Evolutionary conservation across 2,797 vertebrate species (phyloP), one percentile per base, ranked within the genome.

Genomic region (Dipus sagitta): DNA sequence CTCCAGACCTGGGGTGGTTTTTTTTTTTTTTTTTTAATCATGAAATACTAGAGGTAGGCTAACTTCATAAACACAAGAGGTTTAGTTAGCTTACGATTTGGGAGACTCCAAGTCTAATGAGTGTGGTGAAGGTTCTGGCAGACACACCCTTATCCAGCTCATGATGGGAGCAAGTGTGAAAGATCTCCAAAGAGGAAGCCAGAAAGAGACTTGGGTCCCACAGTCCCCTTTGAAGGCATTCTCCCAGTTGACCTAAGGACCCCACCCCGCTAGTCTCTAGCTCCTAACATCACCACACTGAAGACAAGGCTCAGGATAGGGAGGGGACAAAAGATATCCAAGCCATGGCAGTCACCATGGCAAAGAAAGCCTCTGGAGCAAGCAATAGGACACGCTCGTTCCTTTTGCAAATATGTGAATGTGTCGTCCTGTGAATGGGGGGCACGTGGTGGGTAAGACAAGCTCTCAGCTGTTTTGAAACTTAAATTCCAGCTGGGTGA

Each of bases 341-440:
- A 34, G 54, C 20, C 8, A 1, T 65, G 47, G 34, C 20, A n/a
- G 58, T 7, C 9, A 9, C 14, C 10, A 14, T 26, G 14, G 34
- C 23, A 75, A 83, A 70, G 83, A 94, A 82, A 26, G 14, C 38
- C 30, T 21, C 18, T 7, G 14, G 13, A 42, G 58, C 6, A 74
- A 76, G 14, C 12, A 1, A 4, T 18, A n/a, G 11, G 11, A 11
- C 23, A 6, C 0, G 0, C n/a, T 32, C 28, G 21, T 34, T 85
- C 64, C 52, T 77, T 80, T 42, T 75, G 81, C n/a, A 21, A 62
- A 77, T 24, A 34, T 12, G 34, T 74, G 11, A 23, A 8, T 77
- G 52, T 54, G 52, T 54, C 52, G 64, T 70, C 89, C 92, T 82
- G 9, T 82, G 64, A 84, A 60, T 81, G 21, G 38, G 32, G 38